Evolutionary conservation across 1,140 invertebrate genomes (phyloP), one percentile per base, ranked within the genome.

Genomic region (Pseudomyrmex sp.): DNA sequence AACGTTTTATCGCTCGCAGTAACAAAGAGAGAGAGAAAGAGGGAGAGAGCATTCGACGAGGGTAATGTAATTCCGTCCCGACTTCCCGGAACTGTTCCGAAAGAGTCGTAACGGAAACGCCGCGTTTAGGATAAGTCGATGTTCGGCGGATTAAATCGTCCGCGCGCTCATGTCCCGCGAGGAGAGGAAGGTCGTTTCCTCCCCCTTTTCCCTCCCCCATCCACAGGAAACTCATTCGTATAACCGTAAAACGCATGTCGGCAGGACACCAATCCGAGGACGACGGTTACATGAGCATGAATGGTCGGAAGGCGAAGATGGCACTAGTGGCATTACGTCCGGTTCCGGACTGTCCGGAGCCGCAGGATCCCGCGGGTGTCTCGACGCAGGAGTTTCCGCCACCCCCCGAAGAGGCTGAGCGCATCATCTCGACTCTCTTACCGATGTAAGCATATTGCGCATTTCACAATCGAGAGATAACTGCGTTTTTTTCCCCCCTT

Each of bases 271-370:
- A 97, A 92, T 97, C 97, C 56, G 97, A 98, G 93, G 97, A 98
- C 95, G 97, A 98, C 96, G 97, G 97, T 93, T 98, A 98, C 94
- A 97, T 97, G 97, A 97, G 97, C 94, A 97, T 97, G 95, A 98
- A 97, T 96, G 97, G 97, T 85, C 96, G 97, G 92, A 96, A 96
- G 95, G 95, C 96, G 80, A 96, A 96, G 92, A 96, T 96, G 94
- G 96, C 95, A 90, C 92, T 96, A 92, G 95, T 94, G 89, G 93
- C 95, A 90, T 95, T 96, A 91, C 96, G 96, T 94, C 96, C 96
- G 85, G 95, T 96, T 88, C 96, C 96, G 88, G 96, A 96, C 90
- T 95, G 94, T 83, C 94, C 94, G 48, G 93, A 95, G 85, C 93
- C 95, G 75, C 95, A 96, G 90, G 95, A 96, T 90, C 94, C 95